Conservation (phyloP, 2,888 invertebrate genomes). For the Priapulus caudatus region DNA sequence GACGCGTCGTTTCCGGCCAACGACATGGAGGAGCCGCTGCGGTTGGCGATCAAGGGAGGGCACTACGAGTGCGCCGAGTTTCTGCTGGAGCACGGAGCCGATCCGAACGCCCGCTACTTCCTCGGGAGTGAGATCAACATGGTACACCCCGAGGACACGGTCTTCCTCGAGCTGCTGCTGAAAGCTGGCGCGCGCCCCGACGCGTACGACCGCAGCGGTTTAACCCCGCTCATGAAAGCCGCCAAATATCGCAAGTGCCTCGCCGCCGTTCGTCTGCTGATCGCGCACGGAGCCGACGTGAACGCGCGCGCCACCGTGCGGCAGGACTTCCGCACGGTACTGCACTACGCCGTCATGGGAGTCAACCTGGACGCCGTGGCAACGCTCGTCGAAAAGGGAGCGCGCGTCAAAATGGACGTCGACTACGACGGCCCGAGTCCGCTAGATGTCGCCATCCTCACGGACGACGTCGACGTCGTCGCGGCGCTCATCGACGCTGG, state of each 20-base stretch:
- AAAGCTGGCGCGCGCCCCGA: conserved; percentile 78
- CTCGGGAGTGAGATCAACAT: conserved; percentile 80
- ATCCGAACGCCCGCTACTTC: conserved; percentile 82
- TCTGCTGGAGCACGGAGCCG: conserved; percentile 68
- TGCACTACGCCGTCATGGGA: conserved; percentile 75
- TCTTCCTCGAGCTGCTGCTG: conserved; percentile 62
- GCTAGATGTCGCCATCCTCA: conserved; percentile 66
- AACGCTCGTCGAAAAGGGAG: conserved; percentile 67
- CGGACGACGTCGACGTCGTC: conserved; percentile 32
- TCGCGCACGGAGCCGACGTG: conserved; percentile 70
- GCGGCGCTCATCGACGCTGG: conserved; percentile 43
- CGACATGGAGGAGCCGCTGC: conserved; percentile 62
- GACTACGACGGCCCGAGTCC: conserved; percentile 61
- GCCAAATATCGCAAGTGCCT: conserved; percentile 55
- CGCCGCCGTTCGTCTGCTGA: conserved; percentile 43
- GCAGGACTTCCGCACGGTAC: conserved; percentile 71
- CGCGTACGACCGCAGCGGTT: conserved; percentile 67
- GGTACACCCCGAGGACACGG: conserved; percentile 54
- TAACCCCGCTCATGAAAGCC: conserved; percentile 83
- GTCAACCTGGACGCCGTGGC: conserved; percentile 58
- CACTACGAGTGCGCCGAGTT: conserved; percentile 53
- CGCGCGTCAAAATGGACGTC: conserved; percentile 50
- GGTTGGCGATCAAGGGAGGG: conserved; percentile 72
- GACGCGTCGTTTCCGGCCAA: conserved; percentile 30
- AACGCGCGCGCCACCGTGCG: conserved; percentile 73